Conservation (phyloP, 2,888 invertebrate genomes). For the Horisme vitalbata region DNA sequence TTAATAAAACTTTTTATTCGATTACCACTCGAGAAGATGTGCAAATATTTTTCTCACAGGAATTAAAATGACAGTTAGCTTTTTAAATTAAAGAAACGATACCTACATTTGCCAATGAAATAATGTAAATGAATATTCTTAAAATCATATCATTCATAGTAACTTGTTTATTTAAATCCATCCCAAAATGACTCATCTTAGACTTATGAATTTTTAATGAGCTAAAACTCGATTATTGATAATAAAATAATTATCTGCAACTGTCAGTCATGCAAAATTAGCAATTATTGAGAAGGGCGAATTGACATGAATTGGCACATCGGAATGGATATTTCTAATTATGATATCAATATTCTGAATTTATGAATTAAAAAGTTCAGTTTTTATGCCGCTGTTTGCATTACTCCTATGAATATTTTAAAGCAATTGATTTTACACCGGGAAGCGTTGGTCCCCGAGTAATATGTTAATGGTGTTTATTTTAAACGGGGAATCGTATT, state of each 20-base stretch:
- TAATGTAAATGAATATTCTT: slow-evolving; percentile 11
- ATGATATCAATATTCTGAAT: slow-evolving; percentile 56
- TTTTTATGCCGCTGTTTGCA: slow-evolving; percentile 42
- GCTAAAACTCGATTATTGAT: slow-evolving; percentile 53
- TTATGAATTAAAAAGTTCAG: slow-evolving; percentile 46
- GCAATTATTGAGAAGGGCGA: slow-evolving; percentile 49
- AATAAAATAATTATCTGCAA: slow-evolving; percentile 42
- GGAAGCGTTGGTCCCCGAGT: slow-evolving; percentile 67
- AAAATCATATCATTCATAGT: slow-evolving; percentile 3
- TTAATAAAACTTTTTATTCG: slow-evolving; percentile 57
- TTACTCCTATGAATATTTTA: slow-evolving; percentile 70
- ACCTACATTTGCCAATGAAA: slow-evolving; percentile 6
- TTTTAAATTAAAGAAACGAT: slow-evolving; percentile 11
- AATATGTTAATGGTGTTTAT: slow-evolving; percentile 59
- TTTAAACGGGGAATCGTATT: slow-evolving; percentile 31
- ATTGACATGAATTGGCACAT: slow-evolving; percentile 54
- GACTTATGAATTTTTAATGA: slow-evolving; percentile 56
- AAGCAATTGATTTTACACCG: slow-evolving; percentile 59
- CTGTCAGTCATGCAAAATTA: slow-evolving; percentile 67
- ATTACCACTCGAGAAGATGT: slow-evolving; percentile 48
- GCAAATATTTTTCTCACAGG: slow-evolving; percentile 66
- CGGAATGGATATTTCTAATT: slow-evolving; percentile 63
- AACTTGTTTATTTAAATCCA: slow-evolving; percentile 30
- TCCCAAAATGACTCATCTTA: slow-evolving; percentile 29
- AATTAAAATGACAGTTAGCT: slow-evolving; percentile 42